These are phyloP conservation scores for Mola mola DNA, from an alignment of 2,113 vertebrate genomes.

Conservation along the genomic window DNA sequence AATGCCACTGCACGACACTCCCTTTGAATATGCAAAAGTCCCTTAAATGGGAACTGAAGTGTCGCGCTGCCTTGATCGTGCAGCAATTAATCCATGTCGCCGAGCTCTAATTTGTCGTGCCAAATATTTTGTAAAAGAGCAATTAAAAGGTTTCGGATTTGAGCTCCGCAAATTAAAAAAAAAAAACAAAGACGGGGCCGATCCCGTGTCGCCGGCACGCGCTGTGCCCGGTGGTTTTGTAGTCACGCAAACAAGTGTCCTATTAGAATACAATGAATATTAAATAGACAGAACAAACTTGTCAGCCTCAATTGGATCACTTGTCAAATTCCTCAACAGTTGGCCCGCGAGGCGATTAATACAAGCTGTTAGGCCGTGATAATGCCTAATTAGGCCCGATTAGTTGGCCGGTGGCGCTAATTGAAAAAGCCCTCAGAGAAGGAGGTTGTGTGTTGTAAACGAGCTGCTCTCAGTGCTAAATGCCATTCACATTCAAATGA, in stretches of 20 bases:
- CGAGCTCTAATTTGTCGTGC: too few relatives aligned
- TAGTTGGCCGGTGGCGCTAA: constrained; percentile 69
- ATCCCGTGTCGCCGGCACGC: constrained; percentile 52
- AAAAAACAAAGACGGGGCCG: too few relatives aligned
- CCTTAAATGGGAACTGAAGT: too few relatives aligned
- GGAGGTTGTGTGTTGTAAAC: constrained; percentile 70
- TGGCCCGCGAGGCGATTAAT: constrained; percentile 81
- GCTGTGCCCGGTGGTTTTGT: constrained; percentile 52
- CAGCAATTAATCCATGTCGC: too few relatives aligned
- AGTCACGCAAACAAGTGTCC: constrained; percentile 69
- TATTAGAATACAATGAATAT: constrained; percentile 75
- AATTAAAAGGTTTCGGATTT: not conserved
- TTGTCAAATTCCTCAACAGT: constrained; percentile 80
- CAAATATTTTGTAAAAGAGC: not conserved
- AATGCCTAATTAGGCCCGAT: constrained; percentile 83
- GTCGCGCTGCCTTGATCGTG: too few relatives aligned
- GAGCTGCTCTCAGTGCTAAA: constrained; percentile 78
- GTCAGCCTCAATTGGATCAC: constrained; percentile 72
- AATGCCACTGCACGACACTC: too few relatives aligned
- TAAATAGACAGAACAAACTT: constrained; percentile 75
- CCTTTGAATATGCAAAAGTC: too few relatives aligned
- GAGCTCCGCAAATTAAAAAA: not conserved
- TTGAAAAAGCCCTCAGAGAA: constrained; percentile 78
- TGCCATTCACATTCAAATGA: constrained; percentile 87
- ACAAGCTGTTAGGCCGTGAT: constrained; percentile 80